Evolutionary conservation across 2,888 invertebrate species (phyloP).

Genomic region (Labia minor): DNA sequence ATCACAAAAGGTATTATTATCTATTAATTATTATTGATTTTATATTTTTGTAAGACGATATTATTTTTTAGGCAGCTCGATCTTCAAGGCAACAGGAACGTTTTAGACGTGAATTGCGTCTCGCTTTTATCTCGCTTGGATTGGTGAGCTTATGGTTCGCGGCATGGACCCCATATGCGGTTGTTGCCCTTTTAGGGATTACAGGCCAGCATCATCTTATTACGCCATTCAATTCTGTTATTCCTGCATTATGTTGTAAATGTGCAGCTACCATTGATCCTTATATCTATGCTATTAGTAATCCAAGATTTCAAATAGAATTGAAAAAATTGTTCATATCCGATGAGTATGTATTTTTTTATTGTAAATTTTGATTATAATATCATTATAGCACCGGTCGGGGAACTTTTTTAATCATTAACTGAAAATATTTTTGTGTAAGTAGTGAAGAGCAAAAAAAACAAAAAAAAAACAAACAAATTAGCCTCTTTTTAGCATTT

Average conservation of each 20-base stretch:
- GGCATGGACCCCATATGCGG: slow-evolving; percentile 74
- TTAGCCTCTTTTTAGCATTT: too few species aligned
- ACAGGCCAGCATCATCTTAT: slow-evolving; percentile 51
- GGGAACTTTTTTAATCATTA: too few species aligned
- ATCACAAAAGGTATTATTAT: not conserved
- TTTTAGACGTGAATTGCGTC: slow-evolving; percentile 35
- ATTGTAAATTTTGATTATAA: too few species aligned
- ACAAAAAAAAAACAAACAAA: too few species aligned
- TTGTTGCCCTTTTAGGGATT: slow-evolving; percentile 62
- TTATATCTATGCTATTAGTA: slow-evolving; percentile 66
- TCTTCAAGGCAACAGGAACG: slow-evolving; percentile 14
- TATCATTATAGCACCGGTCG: too few species aligned
- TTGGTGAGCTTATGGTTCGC: slow-evolving; percentile 64
- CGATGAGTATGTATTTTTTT: slow-evolving; percentile 29
- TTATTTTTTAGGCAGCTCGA: not conserved
- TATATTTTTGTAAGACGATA: too few species aligned
- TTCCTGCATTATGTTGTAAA: slow-evolving; percentile 71
- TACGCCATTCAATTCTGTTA: slow-evolving; percentile 59
- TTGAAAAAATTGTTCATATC: slow-evolving; percentile 37
- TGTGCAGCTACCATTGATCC: slow-evolving; percentile 72
- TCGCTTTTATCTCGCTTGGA: slow-evolving; percentile 55
- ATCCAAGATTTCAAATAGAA: slow-evolving; percentile 62
- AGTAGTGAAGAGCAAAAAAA: too few species aligned
- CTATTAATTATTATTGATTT: too few species aligned
- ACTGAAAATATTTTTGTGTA: too few species aligned